Evolutionary conservation across 2,888 invertebrate species (phyloP).

Genomic region (Apoderus coryli): DNA sequence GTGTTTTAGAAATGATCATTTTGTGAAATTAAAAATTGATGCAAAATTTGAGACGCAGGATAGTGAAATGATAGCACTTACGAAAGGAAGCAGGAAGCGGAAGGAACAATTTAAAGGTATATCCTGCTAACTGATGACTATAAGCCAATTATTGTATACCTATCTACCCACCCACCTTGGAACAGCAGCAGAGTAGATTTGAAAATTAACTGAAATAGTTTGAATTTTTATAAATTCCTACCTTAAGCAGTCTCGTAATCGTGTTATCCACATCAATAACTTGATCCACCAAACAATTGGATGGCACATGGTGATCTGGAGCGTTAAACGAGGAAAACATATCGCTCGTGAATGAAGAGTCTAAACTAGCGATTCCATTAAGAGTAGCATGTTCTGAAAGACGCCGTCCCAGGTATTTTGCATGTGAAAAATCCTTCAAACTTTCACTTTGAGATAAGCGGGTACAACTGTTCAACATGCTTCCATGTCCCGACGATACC

Average conservation of each 20-base stretch:
- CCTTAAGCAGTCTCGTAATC: constrained; percentile 56
- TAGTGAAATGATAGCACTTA: too few species aligned
- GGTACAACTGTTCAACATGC: constrained; percentile 34
- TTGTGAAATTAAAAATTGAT: too few species aligned
- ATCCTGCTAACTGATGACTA: too few species aligned
- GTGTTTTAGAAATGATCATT: background rate
- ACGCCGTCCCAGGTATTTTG: constrained; percentile 59
- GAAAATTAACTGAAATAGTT: too few species aligned
- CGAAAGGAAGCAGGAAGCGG: too few species aligned
- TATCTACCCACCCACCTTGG: too few species aligned
- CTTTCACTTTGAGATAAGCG: constrained; percentile 42
- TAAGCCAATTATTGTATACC: too few species aligned
- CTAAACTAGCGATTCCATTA: constrained; percentile 31
- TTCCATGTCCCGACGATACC: constrained; percentile 46
- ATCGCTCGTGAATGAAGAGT: constrained; percentile 22
- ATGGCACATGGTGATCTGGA: constrained; percentile 30
- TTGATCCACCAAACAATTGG: constrained; percentile 50
- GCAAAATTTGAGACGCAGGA: too few species aligned
- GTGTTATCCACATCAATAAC: constrained; percentile 62
- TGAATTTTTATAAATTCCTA: too few species aligned
- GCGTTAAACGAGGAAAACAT: background rate
- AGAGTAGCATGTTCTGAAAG: constrained; percentile 24
- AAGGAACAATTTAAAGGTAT: too few species aligned
- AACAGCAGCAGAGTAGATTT: too few species aligned
- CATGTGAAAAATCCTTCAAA: constrained; percentile 62